These are phyloP conservation scores for Gryllus longicercus DNA, from an alignment of 2,888 invertebrate genomes.

Conservation along the genomic window DNA sequence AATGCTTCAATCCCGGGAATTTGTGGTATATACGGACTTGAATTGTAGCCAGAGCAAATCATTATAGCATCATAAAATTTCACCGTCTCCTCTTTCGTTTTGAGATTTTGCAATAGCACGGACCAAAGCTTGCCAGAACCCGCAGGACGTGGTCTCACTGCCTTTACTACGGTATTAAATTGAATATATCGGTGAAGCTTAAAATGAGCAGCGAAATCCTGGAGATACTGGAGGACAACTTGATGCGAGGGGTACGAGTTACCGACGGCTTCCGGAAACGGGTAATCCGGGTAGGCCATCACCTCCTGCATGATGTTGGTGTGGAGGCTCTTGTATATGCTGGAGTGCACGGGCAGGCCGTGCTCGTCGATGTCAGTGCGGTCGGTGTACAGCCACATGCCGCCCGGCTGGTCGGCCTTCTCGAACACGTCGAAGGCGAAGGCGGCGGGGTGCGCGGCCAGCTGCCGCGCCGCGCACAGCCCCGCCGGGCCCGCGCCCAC, in stretches of 20 bases:
- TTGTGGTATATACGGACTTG: not conserved
- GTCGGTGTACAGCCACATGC: slow-evolving; percentile 20
- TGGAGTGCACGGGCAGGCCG: slow-evolving; percentile 21
- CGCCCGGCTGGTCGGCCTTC: not conserved
- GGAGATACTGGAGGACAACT: not conserved
- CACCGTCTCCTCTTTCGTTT: not conserved
- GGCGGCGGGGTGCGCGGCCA: not conserved
- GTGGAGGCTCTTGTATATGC: not conserved
- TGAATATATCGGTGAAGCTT: not conserved
- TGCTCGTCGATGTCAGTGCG: not conserved
- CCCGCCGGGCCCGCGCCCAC: not conserved
- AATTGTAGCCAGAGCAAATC: not conserved
- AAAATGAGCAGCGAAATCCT: not conserved
- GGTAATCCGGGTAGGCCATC: not conserved
- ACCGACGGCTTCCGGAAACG: not conserved
- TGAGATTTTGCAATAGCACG: not conserved
- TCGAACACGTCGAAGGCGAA: slow-evolving; percentile 19
- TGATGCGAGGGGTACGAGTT: not conserved
- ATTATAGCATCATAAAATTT: not conserved
- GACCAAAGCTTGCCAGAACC: not conserved
- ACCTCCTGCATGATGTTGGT: not conserved
- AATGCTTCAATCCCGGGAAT: not conserved
- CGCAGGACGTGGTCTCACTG: not conserved
- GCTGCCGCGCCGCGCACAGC: not conserved
- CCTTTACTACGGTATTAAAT: not conserved